Evolutionary conservation across 2,888 invertebrate species (phyloP).

Genomic region (Tipula vernalis): DNA sequence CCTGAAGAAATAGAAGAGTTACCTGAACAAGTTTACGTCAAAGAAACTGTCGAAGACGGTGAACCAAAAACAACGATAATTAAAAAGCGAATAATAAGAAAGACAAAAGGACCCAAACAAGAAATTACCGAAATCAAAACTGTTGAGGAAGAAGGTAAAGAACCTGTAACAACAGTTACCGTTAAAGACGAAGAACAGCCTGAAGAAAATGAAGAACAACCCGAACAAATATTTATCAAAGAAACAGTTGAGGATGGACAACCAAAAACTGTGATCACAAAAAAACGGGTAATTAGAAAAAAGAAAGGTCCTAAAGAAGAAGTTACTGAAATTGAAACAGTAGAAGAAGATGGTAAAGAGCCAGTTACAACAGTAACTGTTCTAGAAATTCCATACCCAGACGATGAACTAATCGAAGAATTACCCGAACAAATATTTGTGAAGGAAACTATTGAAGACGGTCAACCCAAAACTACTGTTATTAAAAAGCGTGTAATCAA

Average conservation of each 20-base stretch:
- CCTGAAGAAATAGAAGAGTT: slow-evolving; percentile 22
- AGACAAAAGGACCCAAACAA: slow-evolving; percentile 26
- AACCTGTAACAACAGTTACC: slow-evolving; percentile 27
- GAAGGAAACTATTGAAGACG: slow-evolving; percentile 21
- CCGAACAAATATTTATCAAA: background rate
- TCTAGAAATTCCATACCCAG: slow-evolving; percentile 24
- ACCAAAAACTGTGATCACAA: slow-evolving; percentile 12
- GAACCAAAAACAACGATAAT: slow-evolving; percentile 13
- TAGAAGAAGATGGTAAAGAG: slow-evolving; percentile 28
- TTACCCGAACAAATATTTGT: slow-evolving; percentile 30
- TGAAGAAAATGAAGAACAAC: slow-evolving; percentile 28
- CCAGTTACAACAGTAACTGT: slow-evolving; percentile 29
- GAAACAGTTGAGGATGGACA: slow-evolving; percentile 14
- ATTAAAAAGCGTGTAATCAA: slow-evolving; percentile 28
- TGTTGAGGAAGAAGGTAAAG: slow-evolving; percentile 30
- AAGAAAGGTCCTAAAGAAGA: slow-evolving; percentile 24
- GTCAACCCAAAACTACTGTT: slow-evolving; percentile 21
- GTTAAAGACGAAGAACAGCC: slow-evolving; percentile 20
- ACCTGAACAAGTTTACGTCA: slow-evolving; percentile 31
- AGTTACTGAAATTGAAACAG: slow-evolving; percentile 23
- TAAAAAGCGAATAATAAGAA: slow-evolving; percentile 28
- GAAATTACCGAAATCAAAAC: slow-evolving; percentile 36
- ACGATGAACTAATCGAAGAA: slow-evolving; percentile 22
- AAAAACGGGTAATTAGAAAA: slow-evolving; percentile 17
- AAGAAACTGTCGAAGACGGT: slow-evolving; percentile 20